These are phyloP conservation scores for Psilanteris sp. DNA, from an alignment of 1,140 invertebrate species.

Conservation along the genomic window DNA sequence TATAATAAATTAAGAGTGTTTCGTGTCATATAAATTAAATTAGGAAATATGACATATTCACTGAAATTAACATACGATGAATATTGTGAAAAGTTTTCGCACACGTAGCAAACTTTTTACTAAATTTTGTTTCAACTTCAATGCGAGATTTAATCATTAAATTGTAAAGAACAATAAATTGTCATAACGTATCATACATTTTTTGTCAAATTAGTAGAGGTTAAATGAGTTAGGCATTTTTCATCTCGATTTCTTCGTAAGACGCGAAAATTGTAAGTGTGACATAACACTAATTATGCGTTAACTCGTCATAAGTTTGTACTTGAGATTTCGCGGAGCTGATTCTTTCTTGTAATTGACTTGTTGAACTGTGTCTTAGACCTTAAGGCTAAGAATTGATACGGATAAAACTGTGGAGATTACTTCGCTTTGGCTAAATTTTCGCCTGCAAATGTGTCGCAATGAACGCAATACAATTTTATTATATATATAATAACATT, in stretches of 20 bases:
- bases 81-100: too few relatives aligned
- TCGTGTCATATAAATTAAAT: too few relatives aligned
- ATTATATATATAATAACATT: too few relatives aligned
- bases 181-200: too few relatives aligned
- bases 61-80: too few relatives aligned
- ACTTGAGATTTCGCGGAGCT: slow-evolving; percentile 58
- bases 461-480: slow-evolving; percentile 21
- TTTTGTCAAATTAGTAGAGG: too few relatives aligned
- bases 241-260: slow-evolving; percentile 11
- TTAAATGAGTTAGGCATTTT: slow-evolving; percentile 6
- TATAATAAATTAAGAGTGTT: too few relatives aligned
- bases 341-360: slow-evolving; percentile 65
- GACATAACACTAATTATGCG: slow-evolving; percentile 39
- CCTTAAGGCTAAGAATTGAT: slow-evolving; percentile 63
- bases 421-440: slow-evolving; percentile 62
- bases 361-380: slow-evolving; percentile 59
- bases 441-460: slow-evolving; percentile 39
- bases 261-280: slow-evolving; percentile 32
- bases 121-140: too few relatives aligned
- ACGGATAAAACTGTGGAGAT: slow-evolving; percentile 69
- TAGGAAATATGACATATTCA: too few relatives aligned
- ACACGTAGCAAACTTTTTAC: too few relatives aligned
- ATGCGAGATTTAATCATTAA: too few relatives aligned
- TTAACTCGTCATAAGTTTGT: slow-evolving; percentile 56
- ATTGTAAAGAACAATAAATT: too few relatives aligned